phyloP scores from a whole-genome alignment of 2,888 invertebrate species.

The Cryptophagus acutangulus region DNA sequence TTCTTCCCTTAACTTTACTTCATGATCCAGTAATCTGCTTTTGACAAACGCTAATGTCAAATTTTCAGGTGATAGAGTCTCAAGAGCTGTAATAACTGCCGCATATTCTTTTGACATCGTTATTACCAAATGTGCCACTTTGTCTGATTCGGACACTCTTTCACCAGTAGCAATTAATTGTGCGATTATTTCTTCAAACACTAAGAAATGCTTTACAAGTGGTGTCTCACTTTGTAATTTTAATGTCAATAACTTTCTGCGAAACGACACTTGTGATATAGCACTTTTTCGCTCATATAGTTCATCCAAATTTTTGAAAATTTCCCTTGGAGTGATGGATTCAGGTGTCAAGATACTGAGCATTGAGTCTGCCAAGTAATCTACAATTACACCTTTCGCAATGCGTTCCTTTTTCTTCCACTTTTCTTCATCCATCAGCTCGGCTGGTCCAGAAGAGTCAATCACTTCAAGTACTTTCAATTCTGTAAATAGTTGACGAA shows the following conservation, averaged over 20 bases:
- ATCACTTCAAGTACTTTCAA: neutral
- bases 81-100: slow-evolving; percentile 37
- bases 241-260: slow-evolving; percentile 12
- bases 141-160: slow-evolving; percentile 34
- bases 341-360: slow-evolving; percentile 3
- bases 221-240: slow-evolving; percentile 10
- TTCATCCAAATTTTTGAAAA: slow-evolving; percentile 13
- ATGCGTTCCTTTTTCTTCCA: neutral
- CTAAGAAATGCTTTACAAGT: slow-evolving; percentile 27
- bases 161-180: slow-evolving; percentile 34
- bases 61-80: slow-evolving; percentile 33
- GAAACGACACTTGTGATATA: slow-evolving; percentile 16
- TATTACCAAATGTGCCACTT: slow-evolving; percentile 35
- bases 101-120: slow-evolving; percentile 36
- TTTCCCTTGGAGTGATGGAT: neutral
- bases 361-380: slow-evolving; percentile 1
- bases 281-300: slow-evolving; percentile 26
- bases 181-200: slow-evolving; percentile 35
- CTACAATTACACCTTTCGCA: slow-evolving; percentile 2
- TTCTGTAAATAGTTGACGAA: slow-evolving; percentile 2
- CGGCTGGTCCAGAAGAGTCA: neutral
- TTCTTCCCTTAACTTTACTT: slow-evolving; percentile 15
- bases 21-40: slow-evolving; percentile 22
- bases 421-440: neutral
- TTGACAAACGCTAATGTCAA: slow-evolving; percentile 39